Evolutionary conservation across 2,797 vertebrate genomes (phyloP).

Genomic region (Geotrypetes seraphini): DNA sequence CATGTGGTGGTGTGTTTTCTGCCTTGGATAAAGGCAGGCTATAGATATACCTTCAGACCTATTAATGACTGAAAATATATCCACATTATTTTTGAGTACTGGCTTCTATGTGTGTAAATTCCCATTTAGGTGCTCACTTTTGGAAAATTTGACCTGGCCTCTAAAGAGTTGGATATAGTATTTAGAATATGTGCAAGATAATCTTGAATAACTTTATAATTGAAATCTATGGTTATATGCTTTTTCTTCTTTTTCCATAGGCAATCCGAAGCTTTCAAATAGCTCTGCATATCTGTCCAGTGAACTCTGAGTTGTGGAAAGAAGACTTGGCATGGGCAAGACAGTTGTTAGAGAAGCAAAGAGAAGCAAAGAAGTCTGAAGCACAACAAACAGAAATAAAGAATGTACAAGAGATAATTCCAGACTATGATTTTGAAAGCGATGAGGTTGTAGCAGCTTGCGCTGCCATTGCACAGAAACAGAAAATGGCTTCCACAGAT

Average conservation of each 20-base stretch:
- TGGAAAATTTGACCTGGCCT: too few relatives aligned
- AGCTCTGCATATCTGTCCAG: conserved; percentile 78
- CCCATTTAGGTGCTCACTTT: too few relatives aligned
- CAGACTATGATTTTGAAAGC: conserved; percentile 93
- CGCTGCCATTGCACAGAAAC: conserved; percentile 77
- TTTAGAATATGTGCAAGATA: not conserved
- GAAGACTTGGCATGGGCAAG: conserved; percentile 86
- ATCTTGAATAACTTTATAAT: not conserved
- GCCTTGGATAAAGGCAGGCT: too few relatives aligned
- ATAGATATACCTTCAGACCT: too few relatives aligned
- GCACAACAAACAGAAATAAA: conserved; percentile 34
- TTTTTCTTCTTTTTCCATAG: conserved; percentile 21
- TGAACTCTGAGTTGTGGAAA: conserved; percentile 74
- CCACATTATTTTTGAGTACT: too few relatives aligned
- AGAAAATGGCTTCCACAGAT: conserved; percentile 55
- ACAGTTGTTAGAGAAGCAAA: conserved; percentile 58
- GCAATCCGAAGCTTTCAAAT: conserved; percentile 72
- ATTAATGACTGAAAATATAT: too few relatives aligned
- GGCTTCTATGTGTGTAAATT: too few relatives aligned
- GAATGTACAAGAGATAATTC: conserved; percentile 59
- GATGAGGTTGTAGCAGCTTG: conserved; percentile 89
- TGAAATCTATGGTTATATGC: too few relatives aligned
- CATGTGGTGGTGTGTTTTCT: too few relatives aligned
- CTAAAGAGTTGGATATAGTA: too few relatives aligned
- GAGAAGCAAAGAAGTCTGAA: conserved; percentile 45